These are phyloP conservation scores for Urosaurus nigricauda DNA, from an alignment of 2,797 vertebrate genomes.

Conservation along the genomic window DNA sequence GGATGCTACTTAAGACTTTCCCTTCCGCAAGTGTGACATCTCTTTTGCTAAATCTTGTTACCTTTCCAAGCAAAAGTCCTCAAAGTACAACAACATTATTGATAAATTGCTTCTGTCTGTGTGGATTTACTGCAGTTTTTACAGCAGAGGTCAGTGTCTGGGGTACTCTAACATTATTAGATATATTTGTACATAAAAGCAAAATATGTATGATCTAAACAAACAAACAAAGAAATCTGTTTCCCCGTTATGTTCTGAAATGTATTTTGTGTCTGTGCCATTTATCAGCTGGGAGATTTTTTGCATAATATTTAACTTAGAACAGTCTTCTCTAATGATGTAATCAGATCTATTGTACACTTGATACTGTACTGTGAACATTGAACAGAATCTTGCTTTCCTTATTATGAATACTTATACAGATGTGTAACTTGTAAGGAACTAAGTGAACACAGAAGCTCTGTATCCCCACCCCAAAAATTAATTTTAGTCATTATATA, in stretches of 20 bases:
- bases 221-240: not conserved
- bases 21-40: not conserved
- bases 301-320: not conserved
- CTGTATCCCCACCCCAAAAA: not conserved
- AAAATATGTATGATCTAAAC: conserved; percentile 17
- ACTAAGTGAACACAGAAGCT: conserved; percentile 30
- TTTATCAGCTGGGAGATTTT: not conserved
- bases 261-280: not conserved
- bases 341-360: not conserved
- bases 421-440: not conserved
- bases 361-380: fast-evolving
- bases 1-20: not conserved
- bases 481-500: conserved; percentile 26
- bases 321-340: not conserved
- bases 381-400: conserved; percentile 10
- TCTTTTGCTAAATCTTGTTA: not conserved
- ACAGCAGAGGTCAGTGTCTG: not conserved
- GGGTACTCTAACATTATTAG: not conserved
- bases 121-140: not conserved
- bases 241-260: not conserved
- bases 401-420: not conserved
- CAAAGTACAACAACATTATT: not conserved
- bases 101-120: not conserved
- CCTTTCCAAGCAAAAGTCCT: not conserved
- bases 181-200: not conserved